Evolutionary conservation across 2,113 vertebrate genomes (phyloP), one percentile per base, ranked within the genome.

Genomic region (Siniperca knerii): DNA sequence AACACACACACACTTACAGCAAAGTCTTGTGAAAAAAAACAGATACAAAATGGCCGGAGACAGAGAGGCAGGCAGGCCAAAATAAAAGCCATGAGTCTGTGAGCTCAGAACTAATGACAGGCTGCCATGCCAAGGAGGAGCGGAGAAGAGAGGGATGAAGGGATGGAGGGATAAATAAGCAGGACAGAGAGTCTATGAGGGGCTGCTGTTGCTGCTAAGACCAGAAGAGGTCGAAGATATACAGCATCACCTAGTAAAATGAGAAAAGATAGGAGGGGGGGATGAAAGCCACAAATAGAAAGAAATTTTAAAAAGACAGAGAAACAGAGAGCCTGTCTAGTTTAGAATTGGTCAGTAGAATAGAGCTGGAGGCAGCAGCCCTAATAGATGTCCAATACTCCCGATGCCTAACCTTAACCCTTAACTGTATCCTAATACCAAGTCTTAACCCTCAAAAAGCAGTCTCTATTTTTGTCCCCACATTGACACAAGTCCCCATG

Each of bases 31-130:
- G 60, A 55, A 71, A 72, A 29, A 91, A 90, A 91, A 37, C 76
- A 78, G 75, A 77, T 54, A 75, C 58, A 84, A 77, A 80, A 88
- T 81, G 78, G 71, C 82, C 1, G 40, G 55, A 89, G 77, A 78
- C 58, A n/a, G 65, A 75, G 66, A 81, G 33, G 77, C 79, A 81
- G 74, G 72, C 81, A 33, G 83, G 83, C 75, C 84, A 77, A 88
- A 90, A 94, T 91, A 74, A 91, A 90, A 92, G 87, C 84, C 87
- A 88, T 86, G 84, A 85, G 82, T 89, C 87, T 87, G 67, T 82
- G 81, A 90, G 83, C 78, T 87, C 86, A 89, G 81, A 90, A 72
- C 81, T 92, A 93, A 93, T 93, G 89, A 93, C 89, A 91, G 90
- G 69, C 81, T 88, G 82, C 85, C 70, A 85, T 89, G 89, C 90